Conservation (phyloP, 2,113 vertebrate species). For the Callaeas wilsoni region DNA sequence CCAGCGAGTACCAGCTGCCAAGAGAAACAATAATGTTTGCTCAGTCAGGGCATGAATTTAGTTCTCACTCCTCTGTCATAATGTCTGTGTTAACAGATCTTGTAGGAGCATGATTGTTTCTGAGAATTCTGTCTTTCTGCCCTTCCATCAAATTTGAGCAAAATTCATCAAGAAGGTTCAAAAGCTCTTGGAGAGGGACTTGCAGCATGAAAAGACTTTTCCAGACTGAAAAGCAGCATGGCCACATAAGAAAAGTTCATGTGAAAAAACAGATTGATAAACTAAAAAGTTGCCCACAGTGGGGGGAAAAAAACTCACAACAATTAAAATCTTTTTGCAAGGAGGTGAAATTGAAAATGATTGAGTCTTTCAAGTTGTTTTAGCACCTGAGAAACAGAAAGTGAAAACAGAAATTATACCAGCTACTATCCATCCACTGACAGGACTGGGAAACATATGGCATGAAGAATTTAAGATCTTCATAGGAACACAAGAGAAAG, state of each 20-base stretch:
- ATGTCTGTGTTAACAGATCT: neutral
- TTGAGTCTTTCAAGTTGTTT: neutral
- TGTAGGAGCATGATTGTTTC: neutral
- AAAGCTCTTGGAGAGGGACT: neutral
- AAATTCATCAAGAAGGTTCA: neutral
- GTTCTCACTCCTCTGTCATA: neutral
- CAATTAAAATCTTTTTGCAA: neutral
- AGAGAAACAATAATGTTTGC: conserved; percentile 22
- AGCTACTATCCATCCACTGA: neutral
- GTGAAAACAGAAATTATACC: neutral
- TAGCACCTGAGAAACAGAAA: neutral
- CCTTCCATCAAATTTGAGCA: neutral
- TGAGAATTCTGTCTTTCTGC: neutral
- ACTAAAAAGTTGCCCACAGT: neutral
- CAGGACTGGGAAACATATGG: neutral
- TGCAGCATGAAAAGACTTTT: no score
- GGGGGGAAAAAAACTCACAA: rapidly evolving
- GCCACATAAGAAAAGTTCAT: neutral
- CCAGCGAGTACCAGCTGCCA: neutral
- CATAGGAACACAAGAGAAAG: neutral
- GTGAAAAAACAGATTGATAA: neutral
- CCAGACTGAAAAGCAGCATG: neutral
- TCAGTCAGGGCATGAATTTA: neutral
- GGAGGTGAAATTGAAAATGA: neutral
- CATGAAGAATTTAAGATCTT: neutral